Percentiles rank a stretch among this genome's conserved stretches.
Conservation (phyloP, 2,888 invertebrate genomes). For the Ichneumoninae sp. region DNA sequence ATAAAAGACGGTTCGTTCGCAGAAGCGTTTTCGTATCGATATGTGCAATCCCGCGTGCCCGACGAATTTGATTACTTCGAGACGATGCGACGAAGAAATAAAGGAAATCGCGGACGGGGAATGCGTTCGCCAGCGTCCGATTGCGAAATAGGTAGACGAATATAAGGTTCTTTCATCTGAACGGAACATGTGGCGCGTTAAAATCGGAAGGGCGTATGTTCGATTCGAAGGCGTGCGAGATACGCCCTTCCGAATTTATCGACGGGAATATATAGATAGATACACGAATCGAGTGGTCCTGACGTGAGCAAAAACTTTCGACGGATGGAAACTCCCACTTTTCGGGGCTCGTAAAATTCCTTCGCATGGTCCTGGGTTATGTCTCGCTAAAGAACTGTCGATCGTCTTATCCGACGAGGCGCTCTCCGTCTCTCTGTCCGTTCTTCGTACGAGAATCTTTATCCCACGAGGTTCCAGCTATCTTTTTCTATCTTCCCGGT, state of each 20-base stretch:
- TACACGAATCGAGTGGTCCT: neutral
- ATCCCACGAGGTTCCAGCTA: neutral
- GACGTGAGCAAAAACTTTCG: conserved; percentile 35
- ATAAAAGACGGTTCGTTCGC: conserved; percentile 7
- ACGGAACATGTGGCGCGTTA: neutral
- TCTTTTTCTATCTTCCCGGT: conserved; percentile 2
- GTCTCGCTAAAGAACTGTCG: neutral
- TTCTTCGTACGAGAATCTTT: neutral
- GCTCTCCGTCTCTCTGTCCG: neutral
- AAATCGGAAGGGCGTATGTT: neutral
- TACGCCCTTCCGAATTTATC: neutral
- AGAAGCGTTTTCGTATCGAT: conserved; percentile 58
- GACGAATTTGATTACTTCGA: conserved; percentile 60
- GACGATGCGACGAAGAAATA: conserved; percentile 41
- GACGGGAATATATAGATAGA: neutral
- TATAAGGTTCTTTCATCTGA: conserved; percentile 19
- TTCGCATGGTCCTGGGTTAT: neutral
- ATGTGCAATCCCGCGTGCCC: conserved; percentile 38
- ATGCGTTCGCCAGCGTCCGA: conserved; percentile 34
- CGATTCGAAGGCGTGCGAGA: neutral
- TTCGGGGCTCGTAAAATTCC: conserved; percentile 53
- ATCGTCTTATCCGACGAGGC: neutral
- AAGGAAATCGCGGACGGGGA: conserved; percentile 28
- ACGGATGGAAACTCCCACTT: conserved; percentile 56
- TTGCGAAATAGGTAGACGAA: conserved; percentile 31